Conservation (phyloP, 2,888 invertebrate genomes). For the Euzophera pinguis region DNA sequence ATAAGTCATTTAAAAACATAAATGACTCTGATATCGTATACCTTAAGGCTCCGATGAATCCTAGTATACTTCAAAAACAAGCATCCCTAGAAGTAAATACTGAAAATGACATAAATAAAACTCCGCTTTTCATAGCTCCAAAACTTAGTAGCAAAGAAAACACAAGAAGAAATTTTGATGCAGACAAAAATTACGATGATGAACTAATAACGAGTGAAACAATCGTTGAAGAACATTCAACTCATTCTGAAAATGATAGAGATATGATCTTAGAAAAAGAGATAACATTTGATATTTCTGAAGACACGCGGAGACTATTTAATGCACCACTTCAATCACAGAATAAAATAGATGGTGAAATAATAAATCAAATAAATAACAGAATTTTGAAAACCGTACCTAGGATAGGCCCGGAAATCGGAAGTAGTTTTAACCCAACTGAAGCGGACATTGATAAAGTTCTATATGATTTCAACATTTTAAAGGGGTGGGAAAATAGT, state of each 20-base stretch:
- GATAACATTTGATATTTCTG: slow-evolving; percentile 17
- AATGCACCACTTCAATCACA: background rate
- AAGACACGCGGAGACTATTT: background rate
- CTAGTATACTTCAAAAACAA: slow-evolving; percentile 16
- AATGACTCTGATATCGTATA: slow-evolving; percentile 37
- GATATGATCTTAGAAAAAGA: slow-evolving; percentile 17
- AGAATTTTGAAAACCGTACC: background rate
- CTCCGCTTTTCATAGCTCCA: background rate
- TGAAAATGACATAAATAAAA: slow-evolving; percentile 3
- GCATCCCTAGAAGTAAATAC: slow-evolving; percentile 22
- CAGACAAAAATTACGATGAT: background rate
- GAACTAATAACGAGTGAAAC: background rate
- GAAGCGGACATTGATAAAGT: background rate
- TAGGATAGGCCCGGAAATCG: background rate
- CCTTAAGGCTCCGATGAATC: slow-evolving; percentile 24
- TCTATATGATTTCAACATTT: background rate
- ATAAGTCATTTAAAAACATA: slow-evolving; percentile 15
- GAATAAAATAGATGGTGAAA: background rate
- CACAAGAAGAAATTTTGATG: background rate
- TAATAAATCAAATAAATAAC: background rate
- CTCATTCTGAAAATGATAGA: background rate
- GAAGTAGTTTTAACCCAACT: too few relatives aligned
- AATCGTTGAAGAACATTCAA: slow-evolving; percentile 3
- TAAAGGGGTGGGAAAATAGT: background rate
- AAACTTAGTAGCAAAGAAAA: background rate